These are phyloP conservation scores for Marcusenius ussheri DNA, from an alignment of 2,113 vertebrate genomes.

Conservation along the genomic window DNA sequence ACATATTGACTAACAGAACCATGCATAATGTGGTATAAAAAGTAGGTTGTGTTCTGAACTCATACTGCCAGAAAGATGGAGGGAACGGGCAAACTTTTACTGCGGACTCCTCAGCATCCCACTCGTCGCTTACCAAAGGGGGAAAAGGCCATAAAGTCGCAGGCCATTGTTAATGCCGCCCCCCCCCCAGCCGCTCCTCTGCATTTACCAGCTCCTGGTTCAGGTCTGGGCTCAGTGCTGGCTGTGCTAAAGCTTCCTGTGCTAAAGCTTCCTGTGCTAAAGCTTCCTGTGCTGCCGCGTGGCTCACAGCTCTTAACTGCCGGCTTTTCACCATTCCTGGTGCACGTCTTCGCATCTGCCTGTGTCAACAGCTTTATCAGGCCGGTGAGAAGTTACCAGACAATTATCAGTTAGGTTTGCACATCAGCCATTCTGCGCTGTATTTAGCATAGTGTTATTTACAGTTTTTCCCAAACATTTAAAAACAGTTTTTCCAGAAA, in stretches of 20 bases:
- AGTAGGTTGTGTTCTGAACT: constrained; percentile 5
- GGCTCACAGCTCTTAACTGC: not conserved
- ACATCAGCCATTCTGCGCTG: not conserved
- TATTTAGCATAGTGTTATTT: not conserved
- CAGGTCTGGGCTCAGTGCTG: not conserved
- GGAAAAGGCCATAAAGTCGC: not conserved
- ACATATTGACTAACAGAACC: not conserved
- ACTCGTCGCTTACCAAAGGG: not conserved
- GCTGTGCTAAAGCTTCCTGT: not conserved
- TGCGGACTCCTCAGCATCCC: not conserved
- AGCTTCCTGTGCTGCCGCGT: not conserved
- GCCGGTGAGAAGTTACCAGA: not conserved
- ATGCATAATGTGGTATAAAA: not conserved
- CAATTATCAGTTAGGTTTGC: not conserved
- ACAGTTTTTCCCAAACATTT: not conserved
- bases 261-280: not conserved
- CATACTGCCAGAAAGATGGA: not conserved
- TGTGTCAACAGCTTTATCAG: not conserved
- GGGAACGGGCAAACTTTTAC: not conserved
- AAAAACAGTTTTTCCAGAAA: not conserved
- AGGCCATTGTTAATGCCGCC: not conserved
- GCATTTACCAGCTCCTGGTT: not conserved
- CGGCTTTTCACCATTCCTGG: not conserved
- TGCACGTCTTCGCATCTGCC: not conserved
- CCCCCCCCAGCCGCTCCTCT: not conserved